These are phyloP conservation scores for Acheta domesticus DNA, from an alignment of 2,888 invertebrate genomes.

Conservation along the genomic window DNA sequence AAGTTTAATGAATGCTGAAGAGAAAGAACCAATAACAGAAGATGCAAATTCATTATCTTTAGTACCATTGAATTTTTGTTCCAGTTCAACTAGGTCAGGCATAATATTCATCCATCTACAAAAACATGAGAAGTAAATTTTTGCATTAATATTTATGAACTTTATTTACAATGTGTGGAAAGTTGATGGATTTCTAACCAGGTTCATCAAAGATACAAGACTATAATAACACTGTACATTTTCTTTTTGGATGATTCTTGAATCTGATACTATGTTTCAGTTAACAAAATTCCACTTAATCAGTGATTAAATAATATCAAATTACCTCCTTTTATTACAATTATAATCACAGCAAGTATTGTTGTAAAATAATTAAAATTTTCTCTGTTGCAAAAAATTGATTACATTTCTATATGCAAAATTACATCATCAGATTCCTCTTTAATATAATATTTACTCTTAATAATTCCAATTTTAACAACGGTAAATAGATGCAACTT, in stretches of 20 bases:
- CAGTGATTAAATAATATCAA: too few relatives aligned
- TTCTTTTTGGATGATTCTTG: background rate
- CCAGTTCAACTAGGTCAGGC: conserved; percentile 71
- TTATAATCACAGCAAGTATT: too few relatives aligned
- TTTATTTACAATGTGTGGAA: background rate
- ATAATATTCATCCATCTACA: conserved; percentile 66
- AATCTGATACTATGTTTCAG: too few relatives aligned
- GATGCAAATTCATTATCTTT: conserved; percentile 20
- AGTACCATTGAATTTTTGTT: conserved; percentile 48
- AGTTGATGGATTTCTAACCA: background rate
- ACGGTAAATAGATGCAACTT: background rate
- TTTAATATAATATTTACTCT: too few relatives aligned
- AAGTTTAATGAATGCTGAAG: conserved; percentile 64
- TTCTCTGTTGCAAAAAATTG: too few relatives aligned
- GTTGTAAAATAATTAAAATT: too few relatives aligned
- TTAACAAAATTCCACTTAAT: too few relatives aligned
- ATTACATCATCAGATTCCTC: too few relatives aligned
- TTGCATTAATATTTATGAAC: background rate
- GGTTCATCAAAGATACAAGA: background rate
- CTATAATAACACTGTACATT: background rate
- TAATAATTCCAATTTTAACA: too few relatives aligned
- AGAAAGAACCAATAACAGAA: conserved; percentile 44
- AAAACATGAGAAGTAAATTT: background rate
- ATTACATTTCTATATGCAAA: too few relatives aligned
- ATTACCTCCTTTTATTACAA: too few relatives aligned